Base-by-base conservation (phyloP, 2,888 invertebrate genomes). In the Cryptocheilus praepositus region DNA sequence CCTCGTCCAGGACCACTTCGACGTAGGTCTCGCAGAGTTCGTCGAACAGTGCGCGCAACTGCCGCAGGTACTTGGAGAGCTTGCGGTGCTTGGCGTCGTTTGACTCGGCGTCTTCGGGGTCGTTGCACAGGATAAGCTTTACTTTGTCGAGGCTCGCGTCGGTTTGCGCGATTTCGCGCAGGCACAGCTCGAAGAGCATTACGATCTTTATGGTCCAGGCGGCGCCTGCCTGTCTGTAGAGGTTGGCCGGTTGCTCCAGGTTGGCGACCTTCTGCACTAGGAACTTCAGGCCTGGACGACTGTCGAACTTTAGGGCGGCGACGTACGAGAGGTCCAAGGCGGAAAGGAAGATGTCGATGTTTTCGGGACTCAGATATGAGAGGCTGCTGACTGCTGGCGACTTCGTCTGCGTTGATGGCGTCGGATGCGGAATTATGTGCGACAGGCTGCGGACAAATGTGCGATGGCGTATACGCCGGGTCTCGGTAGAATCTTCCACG, bases 181-280 rank as follows among this genome's bases (percentile, higher is more conserved):
- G 91, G 85, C 95, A 95, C 70, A 97, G 91, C 85, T 98, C 96
- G 44, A 97, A 94, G 49, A 97, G 89, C 0, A 96, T 93, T 69
- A 97, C 95, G 60, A 95, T 93, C 89, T 95, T 95, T 19, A 97
- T 94, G 49, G 97, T 94, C 94, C 97, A 96, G 0, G 97, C 95
- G 0, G 96, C 96, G 43, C 96, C 96, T 11, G 97, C 96, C 89
- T 97, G 97, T 69, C 95, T 95, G 86, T 96, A 97, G n/a, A 97
- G 90, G 89, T 96, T 97, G 0, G 97, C 96, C 3, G 96, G 95
- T 80, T 94, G 92, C 68, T 94, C 95, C 73, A 96, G 91, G 84
- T 95, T 95, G 0, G 95, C 95, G 0, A 97, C 96, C 90, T 98
- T 98, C 89, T 98, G 98, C 71, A 97, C 93, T 2, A 98, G 92